A percentile compares a stretch with the other conserved stretches of the same genome.
phyloP scores from a whole-genome alignment of 2,888 invertebrate species.

The Plebejus argus region DNA sequence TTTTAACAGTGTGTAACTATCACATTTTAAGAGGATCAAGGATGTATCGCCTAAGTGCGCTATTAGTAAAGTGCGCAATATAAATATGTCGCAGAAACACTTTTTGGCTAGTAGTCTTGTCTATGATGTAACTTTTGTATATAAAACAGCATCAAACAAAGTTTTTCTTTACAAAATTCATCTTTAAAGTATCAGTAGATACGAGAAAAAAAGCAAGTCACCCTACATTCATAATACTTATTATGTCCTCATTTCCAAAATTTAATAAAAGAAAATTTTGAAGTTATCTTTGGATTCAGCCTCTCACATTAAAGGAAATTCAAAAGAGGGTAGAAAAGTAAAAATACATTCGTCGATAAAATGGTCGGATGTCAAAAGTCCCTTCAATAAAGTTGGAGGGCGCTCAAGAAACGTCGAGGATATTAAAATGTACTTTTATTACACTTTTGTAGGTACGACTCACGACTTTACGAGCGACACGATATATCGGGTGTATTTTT shows the following conservation, averaged over 20 bases:
- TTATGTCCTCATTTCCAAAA: neutral
- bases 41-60: no score
- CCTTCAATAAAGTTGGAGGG: conserved; percentile 1
- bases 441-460: neutral
- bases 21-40: no score
- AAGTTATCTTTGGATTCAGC: neutral
- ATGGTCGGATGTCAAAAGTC: neutral
- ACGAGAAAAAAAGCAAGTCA: no score
- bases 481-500: neutral
- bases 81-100: no score
- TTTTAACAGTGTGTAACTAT: no score
- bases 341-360: neutral
- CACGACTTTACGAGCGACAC: neutral
- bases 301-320: neutral
- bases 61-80: no score
- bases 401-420: neutral
- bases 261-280: neutral
- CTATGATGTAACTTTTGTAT: no score
- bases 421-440: conserved; percentile 14
- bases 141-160: no score
- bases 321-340: neutral
- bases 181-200: no score
- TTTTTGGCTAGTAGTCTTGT: no score
- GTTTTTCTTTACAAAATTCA: no score
- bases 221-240: no score